Conservation (phyloP, 2,888 invertebrate species). For the Tenodera sinensis region DNA sequence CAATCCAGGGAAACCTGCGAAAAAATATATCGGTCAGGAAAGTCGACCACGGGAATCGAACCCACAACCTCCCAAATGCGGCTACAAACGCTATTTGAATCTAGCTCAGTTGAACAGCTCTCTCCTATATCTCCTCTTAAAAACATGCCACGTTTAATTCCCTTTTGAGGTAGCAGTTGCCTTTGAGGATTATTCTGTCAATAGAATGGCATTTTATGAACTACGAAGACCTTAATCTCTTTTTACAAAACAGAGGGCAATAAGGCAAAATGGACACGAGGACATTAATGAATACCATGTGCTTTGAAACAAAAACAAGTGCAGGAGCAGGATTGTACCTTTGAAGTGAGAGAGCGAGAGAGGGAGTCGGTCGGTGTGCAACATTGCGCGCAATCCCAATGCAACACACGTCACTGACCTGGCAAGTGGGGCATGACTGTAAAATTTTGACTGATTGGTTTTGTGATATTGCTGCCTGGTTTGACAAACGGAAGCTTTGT, state of each 20-base stretch:
- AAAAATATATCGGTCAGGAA: too few relatives aligned
- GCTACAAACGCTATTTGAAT: too few relatives aligned
- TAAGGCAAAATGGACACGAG: not conserved
- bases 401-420: not conserved
- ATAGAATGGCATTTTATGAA: too few relatives aligned
- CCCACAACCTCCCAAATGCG: too few relatives aligned
- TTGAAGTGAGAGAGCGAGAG: not conserved
- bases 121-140: too few relatives aligned
- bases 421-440: not conserved
- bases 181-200: too few relatives aligned
- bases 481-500: not conserved
- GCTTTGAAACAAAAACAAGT: not conserved
- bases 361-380: not conserved
- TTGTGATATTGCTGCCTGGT: not conserved
- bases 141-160: too few relatives aligned
- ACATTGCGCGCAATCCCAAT: not conserved
- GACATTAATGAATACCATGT: not conserved
- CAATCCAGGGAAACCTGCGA: too few relatives aligned
- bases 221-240: too few relatives aligned
- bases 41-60: too few relatives aligned
- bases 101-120: too few relatives aligned
- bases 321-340: not conserved
- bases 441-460: not conserved
- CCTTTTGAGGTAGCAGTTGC: too few relatives aligned
- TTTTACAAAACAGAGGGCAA: not conserved